These are phyloP conservation scores for Drosophila sucinea DNA, from an alignment of 1,140 invertebrate genomes.

Conservation along the genomic window DNA sequence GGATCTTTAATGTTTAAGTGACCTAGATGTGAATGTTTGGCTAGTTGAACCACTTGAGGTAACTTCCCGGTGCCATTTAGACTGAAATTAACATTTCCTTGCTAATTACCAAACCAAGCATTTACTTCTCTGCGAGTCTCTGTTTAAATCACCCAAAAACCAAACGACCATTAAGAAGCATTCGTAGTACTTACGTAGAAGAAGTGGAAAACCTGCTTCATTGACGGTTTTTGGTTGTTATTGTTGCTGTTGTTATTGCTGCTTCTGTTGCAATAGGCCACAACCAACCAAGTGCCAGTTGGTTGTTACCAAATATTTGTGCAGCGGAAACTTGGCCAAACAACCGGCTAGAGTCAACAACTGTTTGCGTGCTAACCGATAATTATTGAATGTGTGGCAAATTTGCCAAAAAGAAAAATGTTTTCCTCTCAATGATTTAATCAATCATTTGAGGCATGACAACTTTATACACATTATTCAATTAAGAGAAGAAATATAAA, in stretches of 20 bases:
- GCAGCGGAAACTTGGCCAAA: constrained; percentile 42
- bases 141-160: constrained; percentile 48
- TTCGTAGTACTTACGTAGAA: constrained; percentile 20
- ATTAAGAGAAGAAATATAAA: constrained; percentile 36
- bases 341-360: constrained; percentile 24
- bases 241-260: constrained; percentile 21
- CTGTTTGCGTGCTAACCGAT: constrained; percentile 33
- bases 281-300: constrained; percentile 23
- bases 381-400: constrained; percentile 29
- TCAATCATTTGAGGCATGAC: constrained; percentile 12
- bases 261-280: constrained; percentile 35
- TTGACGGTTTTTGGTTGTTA: not conserved
- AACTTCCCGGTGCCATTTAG: constrained; percentile 1
- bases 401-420: constrained; percentile 5
- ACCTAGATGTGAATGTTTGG: not conserved
- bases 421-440: constrained; percentile 4
- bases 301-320: constrained; percentile 56
- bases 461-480: constrained; percentile 17
- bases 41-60: constrained; percentile 1
- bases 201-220: constrained; percentile 33
- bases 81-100: constrained; percentile 46
- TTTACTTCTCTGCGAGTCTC: constrained; percentile 16
- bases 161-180: constrained; percentile 39
- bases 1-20: not conserved
- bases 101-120: constrained; percentile 51